Evolutionary conservation across 2,888 invertebrate species (phyloP).

Genomic region (Petrolisthes manimaculis): DNA sequence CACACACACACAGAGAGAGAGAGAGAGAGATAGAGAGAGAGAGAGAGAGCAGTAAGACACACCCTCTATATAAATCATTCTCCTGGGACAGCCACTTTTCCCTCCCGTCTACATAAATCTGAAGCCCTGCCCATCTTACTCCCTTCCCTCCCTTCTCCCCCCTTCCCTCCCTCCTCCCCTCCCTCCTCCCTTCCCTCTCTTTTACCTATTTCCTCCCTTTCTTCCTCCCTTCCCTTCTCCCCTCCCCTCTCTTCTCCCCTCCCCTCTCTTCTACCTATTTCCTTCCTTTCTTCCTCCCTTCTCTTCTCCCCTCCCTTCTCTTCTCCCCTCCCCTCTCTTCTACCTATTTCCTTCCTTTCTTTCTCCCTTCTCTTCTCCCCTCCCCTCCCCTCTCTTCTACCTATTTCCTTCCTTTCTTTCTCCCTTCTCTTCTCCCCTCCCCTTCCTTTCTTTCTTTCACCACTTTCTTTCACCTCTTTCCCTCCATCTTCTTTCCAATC

Average conservation of each 20-base stretch:
- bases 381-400: background rate
- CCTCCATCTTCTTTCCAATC: background rate
- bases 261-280: background rate
- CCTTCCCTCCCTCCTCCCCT: background rate
- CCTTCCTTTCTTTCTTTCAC: background rate
- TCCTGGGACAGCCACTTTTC: constrained; percentile 18
- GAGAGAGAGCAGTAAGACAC: constrained; percentile 4
- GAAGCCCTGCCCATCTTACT: constrained; percentile 19
- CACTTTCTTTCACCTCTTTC: background rate
- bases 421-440: background rate
- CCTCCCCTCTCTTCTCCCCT: background rate
- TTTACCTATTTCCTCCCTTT: background rate
- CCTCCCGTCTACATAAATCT: constrained; percentile 25
- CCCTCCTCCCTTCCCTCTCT: background rate
- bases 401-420: background rate
- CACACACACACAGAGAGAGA: background rate
- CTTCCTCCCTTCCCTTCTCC: background rate
- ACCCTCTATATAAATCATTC: constrained; percentile 5
- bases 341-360: background rate
- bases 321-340: background rate
- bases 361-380: background rate
- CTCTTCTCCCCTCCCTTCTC: background rate
- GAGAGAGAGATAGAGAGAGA: constrained; percentile 16
- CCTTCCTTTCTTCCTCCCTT: background rate
- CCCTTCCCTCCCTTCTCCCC: background rate